Percentiles rank a stretch among this genome's conserved stretches.
phyloP scores from a whole-genome alignment of 1,140 invertebrate species.

The Drosophila ercepeae region DNA sequence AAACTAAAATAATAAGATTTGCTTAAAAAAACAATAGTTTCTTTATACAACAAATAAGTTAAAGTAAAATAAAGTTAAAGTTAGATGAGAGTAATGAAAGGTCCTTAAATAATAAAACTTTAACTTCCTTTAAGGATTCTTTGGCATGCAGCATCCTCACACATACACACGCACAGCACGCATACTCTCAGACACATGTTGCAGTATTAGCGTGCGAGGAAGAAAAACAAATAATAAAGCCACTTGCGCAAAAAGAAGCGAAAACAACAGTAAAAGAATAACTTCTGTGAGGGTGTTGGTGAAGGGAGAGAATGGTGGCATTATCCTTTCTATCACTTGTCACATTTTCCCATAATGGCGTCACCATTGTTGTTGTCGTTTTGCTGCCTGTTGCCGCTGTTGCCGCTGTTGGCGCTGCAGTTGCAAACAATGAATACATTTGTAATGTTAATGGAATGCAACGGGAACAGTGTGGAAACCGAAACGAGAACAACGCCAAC shows the following conservation, averaged over 20 bases:
- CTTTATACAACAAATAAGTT: too few species aligned
- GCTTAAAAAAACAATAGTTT: background rate
- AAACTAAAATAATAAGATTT: background rate
- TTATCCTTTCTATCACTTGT: constrained; percentile 78
- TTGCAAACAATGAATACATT: constrained; percentile 77
- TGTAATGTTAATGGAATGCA: constrained; percentile 81
- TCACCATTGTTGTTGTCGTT: constrained; percentile 28
- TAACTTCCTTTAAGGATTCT: background rate
- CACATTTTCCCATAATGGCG: constrained; percentile 77
- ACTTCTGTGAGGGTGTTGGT: constrained; percentile 20
- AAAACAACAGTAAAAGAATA: constrained; percentile 31
- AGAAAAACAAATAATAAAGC: constrained; percentile 78
- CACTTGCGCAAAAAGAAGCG: constrained; percentile 60
- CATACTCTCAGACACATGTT: constrained; percentile 15
- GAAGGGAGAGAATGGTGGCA: constrained; percentile 20
- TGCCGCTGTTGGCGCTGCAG: constrained; percentile 37
- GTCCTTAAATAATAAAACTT: background rate
- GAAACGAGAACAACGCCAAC: constrained; percentile 43
- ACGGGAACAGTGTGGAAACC: constrained; percentile 39
- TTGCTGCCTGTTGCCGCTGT: constrained; percentile 31
- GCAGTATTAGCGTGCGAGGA: constrained; percentile 51
- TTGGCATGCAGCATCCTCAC: constrained; percentile 23
- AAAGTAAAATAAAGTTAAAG: background rate
- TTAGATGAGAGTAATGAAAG: background rate
- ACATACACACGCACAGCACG: background rate